Evolutionary conservation across 2,888 invertebrate genomes (phyloP).

Genomic region (Acrocyrtus sp.): DNA sequence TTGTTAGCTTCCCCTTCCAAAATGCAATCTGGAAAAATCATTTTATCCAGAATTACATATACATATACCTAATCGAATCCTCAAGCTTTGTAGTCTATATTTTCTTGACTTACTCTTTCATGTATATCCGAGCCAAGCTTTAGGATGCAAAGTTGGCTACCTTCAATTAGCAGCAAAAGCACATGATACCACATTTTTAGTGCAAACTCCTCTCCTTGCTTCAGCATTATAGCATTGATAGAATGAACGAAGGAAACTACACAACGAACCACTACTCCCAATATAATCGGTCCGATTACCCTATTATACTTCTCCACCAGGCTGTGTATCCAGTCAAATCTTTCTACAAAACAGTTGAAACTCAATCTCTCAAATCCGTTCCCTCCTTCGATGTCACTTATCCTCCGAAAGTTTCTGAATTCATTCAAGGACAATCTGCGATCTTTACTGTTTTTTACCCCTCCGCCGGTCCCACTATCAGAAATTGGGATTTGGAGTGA

Average conservation of each 20-base stretch:
- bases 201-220: constrained; percentile 1
- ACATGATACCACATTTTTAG: constrained; percentile 30
- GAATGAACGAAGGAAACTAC: constrained; percentile 44
- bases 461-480: too few relatives aligned
- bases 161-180: constrained; percentile 22
- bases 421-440: too few relatives aligned
- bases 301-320: constrained; percentile 22
- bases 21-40: constrained; percentile 16
- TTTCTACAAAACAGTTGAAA: constrained; percentile 31
- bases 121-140: constrained; percentile 39
- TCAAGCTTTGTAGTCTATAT: not conserved
- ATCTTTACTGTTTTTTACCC: too few relatives aligned
- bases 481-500: constrained; percentile 12
- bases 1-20: constrained; percentile 37
- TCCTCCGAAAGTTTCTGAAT: constrained; percentile 12
- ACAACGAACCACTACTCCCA: constrained; percentile 41
- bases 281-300: constrained; percentile 35
- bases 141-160: constrained; percentile 34
- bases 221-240: constrained; percentile 34
- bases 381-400: constrained; percentile 37
- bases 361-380: constrained; percentile 27
- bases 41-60: not conserved
- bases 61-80: too few relatives aligned
- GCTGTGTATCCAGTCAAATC: constrained; percentile 35
- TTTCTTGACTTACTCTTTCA: constrained; percentile 33